phyloP scores from a whole-genome alignment of 2,113 vertebrate species.

The Chascanopsetta lugubris region DNA sequence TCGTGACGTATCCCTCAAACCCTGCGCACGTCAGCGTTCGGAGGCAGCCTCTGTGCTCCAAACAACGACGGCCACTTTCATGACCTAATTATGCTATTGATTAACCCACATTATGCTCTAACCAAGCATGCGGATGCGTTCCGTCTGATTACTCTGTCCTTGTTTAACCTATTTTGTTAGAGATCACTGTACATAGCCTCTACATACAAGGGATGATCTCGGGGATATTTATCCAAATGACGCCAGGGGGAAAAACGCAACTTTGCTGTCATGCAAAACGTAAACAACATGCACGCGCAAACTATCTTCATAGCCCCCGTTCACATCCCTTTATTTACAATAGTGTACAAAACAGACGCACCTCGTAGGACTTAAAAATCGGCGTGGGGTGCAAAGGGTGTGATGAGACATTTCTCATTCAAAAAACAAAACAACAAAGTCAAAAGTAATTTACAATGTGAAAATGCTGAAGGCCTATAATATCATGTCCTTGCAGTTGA shows the following conservation, averaged over 20 bases:
- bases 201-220: constrained; percentile 9
- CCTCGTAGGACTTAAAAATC: no score
- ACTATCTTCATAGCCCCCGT: no score
- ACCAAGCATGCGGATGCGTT: constrained; percentile 37
- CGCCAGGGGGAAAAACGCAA: not conserved
- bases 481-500: not conserved
- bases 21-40: not conserved
- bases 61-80: constrained; percentile 43
- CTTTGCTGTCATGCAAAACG: no score
- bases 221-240: not conserved
- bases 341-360: not conserved
- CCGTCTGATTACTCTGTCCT: constrained; percentile 49
- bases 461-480: no score
- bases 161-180: constrained; percentile 49
- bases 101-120: constrained; percentile 66
- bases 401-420: no score
- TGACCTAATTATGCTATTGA: constrained; percentile 72
- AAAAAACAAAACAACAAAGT: no score
- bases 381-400: no score
- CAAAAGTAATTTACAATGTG: no score
- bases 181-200: constrained; percentile 12
- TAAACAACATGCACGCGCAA: no score
- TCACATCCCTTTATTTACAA: not conserved
- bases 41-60: constrained; percentile 8
- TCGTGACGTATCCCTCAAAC: not conserved